Evolutionary conservation across 2,113 vertebrate genomes (phyloP).

Genomic region (Rhizomys pruinosus): DNA sequence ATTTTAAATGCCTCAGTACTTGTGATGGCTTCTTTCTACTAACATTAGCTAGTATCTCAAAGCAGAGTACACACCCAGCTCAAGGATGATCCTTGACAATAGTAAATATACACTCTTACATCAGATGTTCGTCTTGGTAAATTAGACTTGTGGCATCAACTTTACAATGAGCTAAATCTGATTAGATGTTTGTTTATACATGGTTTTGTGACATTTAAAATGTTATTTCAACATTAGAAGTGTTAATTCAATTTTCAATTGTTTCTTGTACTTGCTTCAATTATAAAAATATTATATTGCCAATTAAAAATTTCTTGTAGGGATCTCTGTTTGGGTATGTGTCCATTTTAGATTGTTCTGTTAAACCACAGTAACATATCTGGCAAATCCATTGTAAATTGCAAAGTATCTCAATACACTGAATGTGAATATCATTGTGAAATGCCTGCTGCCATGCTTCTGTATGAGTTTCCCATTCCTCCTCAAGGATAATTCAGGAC

Average conservation of each 20-base stretch:
- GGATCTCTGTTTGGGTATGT: background rate
- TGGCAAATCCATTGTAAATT: background rate
- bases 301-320: background rate
- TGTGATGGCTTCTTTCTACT: conserved; percentile 5
- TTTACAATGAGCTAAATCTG: conserved; percentile 9
- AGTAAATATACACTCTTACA: background rate
- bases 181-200: background rate
- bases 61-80: background rate
- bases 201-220: background rate
- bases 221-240: background rate
- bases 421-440: background rate
- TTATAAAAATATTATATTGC: background rate
- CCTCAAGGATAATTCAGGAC: background rate
- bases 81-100: background rate
- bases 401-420: background rate
- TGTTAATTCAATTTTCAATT: background rate
- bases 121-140: conserved; percentile 13
- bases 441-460: fast-evolving
- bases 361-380: background rate
- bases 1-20: conserved; percentile 54
- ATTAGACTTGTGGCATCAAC: background rate
- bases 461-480: background rate
- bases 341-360: background rate
- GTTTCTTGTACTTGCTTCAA: background rate
- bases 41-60: background rate